These are phyloP conservation scores for Hafferia zeledoni DNA, from an alignment of 2,797 vertebrate species.

Conservation along the genomic window DNA sequence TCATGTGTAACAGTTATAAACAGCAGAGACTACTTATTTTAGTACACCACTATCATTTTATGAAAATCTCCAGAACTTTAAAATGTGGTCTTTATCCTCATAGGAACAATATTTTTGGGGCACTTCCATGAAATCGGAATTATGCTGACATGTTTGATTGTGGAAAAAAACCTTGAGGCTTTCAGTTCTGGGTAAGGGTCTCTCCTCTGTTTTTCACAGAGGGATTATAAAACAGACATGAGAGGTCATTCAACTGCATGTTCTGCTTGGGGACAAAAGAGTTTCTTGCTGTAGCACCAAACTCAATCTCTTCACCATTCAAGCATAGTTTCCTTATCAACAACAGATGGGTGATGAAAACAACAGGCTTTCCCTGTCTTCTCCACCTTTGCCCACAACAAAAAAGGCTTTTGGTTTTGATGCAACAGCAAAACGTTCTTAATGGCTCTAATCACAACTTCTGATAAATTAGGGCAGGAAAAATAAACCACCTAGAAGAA, in stretches of 20 bases:
- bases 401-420: not conserved
- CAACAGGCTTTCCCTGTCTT: not conserved
- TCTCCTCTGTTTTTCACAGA: not conserved
- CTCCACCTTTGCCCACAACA: not conserved
- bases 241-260: not conserved
- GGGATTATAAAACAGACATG: not conserved
- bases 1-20: constrained; percentile 4
- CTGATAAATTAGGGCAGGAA: not conserved
- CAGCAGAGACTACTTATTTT: not conserved
- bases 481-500: not conserved
- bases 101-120: not conserved
- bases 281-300: not conserved
- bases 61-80: not conserved
- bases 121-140: not conserved
- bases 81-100: not conserved
- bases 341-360: not conserved
- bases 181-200: not conserved
- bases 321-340: not conserved
- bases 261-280: not conserved
- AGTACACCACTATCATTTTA: not conserved
- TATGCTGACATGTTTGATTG: not conserved
- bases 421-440: not conserved
- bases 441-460: not conserved
- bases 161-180: not conserved
- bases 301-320: not conserved